Evolutionary conservation across 2,113 vertebrate species (phyloP).

Genomic region (Microtus pennsylvanicus): DNA sequence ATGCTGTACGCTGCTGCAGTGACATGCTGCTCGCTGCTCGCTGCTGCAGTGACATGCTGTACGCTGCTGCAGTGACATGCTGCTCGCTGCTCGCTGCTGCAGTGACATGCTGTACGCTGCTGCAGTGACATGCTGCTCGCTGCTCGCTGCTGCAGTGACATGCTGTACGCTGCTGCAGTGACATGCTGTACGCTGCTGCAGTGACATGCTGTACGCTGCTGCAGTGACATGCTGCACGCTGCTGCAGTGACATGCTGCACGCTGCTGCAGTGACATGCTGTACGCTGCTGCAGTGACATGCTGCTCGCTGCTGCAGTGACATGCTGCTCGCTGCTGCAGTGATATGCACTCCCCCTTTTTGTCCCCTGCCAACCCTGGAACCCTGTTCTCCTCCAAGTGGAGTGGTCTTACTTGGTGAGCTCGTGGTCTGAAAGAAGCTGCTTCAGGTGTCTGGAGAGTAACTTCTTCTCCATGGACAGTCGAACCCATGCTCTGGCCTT

Average conservation of each 20-base stretch:
- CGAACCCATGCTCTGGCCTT: constrained; percentile 99
- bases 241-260: neutral
- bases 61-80: neutral
- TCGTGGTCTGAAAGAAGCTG: constrained; percentile 97
- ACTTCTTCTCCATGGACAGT: constrained; percentile 99
- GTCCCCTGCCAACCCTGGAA: neutral
- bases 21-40: neutral
- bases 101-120: neutral
- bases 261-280: neutral
- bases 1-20: neutral
- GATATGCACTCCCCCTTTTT: neutral
- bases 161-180: neutral
- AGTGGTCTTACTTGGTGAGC: constrained; percentile 94
- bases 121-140: neutral
- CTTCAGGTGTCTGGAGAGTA: constrained; percentile 97
- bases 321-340: neutral
- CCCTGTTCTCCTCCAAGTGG: neutral
- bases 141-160: neutral
- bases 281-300: neutral
- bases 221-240: neutral
- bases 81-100: no score
- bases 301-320: neutral
- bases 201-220: neutral
- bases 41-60: neutral
- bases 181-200: neutral